phyloP scores from a whole-genome alignment of 1,140 invertebrate species.

The Mylabris phalerata region DNA sequence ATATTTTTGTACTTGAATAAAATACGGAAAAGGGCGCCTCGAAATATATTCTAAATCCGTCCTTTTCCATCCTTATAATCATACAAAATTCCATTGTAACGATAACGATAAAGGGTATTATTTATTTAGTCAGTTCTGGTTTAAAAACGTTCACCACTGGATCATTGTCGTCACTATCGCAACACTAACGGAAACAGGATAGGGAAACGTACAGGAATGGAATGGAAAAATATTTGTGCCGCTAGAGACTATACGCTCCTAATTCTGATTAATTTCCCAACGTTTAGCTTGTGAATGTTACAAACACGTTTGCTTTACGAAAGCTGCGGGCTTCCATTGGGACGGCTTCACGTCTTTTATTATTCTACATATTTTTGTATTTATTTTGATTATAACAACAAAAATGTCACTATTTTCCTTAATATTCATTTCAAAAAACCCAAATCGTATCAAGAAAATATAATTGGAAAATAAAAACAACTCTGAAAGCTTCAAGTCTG shows the following conservation, averaged over 20 bases:
- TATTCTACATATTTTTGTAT: too few species aligned
- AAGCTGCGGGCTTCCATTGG: too few species aligned
- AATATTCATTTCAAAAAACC: too few species aligned
- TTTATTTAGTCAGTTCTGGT: neutral
- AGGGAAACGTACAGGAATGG: neutral
- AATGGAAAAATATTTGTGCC: conserved; percentile 5
- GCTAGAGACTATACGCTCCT: conserved; percentile 4
- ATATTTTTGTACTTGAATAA: neutral
- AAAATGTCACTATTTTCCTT: too few species aligned
- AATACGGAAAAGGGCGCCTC: neutral
- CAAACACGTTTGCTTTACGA: neutral
- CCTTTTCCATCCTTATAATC: neutral
- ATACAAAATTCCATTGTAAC: neutral
- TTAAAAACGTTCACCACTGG: conserved; percentile 4
- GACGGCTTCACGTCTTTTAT: too few species aligned
- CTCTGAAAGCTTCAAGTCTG: too few species aligned
- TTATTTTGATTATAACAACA: too few species aligned
- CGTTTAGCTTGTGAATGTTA: conserved; percentile 4
- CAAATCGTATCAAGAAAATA: too few species aligned
- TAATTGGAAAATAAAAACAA: too few species aligned
- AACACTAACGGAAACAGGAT: too few species aligned
- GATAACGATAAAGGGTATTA: too few species aligned
- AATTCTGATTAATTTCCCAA: conserved; percentile 10
- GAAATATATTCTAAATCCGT: conserved; percentile 1
- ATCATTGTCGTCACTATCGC: neutral